phyloP scores from a whole-genome alignment of 2,113 vertebrate genomes.

The Edolisoma coerulescens region DNA sequence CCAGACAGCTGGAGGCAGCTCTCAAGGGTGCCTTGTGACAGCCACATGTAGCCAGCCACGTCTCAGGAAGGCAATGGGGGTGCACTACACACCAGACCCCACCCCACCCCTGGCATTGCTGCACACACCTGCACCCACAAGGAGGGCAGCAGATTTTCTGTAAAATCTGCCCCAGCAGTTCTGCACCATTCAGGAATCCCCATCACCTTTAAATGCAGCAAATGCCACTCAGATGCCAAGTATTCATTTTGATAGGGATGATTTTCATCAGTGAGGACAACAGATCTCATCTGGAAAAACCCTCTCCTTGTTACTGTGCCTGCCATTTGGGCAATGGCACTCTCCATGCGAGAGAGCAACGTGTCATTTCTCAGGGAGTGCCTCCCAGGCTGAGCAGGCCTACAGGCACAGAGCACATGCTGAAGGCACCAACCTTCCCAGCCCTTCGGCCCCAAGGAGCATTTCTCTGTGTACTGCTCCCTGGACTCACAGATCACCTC shows the following conservation, averaged over 20 bases:
- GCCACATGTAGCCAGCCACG: fast-evolving
- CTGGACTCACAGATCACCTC: background rate
- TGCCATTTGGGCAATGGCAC: background rate
- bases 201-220: background rate
- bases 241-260: background rate
- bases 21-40: background rate
- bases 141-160: background rate
- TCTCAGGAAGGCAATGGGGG: background rate
- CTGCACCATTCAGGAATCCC: background rate
- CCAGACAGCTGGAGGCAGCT: background rate
- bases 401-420: fast-evolving
- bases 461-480: background rate
- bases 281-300: background rate
- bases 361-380: background rate
- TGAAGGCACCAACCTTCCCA: background rate
- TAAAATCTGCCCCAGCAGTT: background rate
- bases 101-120: background rate
- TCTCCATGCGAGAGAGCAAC: background rate
- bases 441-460: background rate
- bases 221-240: background rate
- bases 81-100: fast-evolving
- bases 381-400: background rate
- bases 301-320: background rate
- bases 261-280: background rate
- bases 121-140: background rate